A percentile compares a stretch with the other conserved stretches of the same genome.
These are phyloP conservation scores for Anser cygnoides DNA, from an alignment of 2,113 vertebrate genomes.

Conservation along the genomic window DNA sequence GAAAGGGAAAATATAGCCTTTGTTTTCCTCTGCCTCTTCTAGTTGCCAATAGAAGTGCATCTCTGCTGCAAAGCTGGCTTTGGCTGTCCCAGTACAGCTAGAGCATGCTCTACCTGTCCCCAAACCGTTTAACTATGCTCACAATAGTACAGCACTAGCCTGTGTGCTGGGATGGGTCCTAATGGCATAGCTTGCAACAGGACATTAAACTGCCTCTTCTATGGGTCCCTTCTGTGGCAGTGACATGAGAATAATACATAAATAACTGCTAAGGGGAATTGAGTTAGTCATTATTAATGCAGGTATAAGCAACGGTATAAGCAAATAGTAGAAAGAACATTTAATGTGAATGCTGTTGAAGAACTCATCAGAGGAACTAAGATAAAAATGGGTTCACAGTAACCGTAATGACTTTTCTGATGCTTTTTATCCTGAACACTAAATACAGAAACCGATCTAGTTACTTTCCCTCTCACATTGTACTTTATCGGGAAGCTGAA, in stretches of 20 bases:
- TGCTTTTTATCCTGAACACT: background rate
- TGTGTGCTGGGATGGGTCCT: background rate
- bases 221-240: background rate
- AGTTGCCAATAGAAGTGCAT: background rate
- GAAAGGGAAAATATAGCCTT: background rate
- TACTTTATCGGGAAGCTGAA: background rate
- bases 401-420: background rate
- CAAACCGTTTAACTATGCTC: background rate
- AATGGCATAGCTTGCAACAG: background rate
- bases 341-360: background rate
- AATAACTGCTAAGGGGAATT: background rate
- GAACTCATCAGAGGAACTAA: background rate
- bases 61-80: background rate
- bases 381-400: background rate
- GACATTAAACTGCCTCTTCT: background rate
- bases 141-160: background rate
- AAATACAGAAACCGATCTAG: background rate
- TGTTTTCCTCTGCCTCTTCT: background rate
- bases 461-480: background rate
- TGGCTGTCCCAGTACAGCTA: background rate
- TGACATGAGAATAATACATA: background rate
- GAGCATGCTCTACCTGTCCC: background rate
- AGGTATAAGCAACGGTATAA: background rate
- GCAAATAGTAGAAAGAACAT: background rate
- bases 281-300: background rate